Conservation (phyloP, 2,888 invertebrate genomes). For the Xestobium rufovillosum region DNA sequence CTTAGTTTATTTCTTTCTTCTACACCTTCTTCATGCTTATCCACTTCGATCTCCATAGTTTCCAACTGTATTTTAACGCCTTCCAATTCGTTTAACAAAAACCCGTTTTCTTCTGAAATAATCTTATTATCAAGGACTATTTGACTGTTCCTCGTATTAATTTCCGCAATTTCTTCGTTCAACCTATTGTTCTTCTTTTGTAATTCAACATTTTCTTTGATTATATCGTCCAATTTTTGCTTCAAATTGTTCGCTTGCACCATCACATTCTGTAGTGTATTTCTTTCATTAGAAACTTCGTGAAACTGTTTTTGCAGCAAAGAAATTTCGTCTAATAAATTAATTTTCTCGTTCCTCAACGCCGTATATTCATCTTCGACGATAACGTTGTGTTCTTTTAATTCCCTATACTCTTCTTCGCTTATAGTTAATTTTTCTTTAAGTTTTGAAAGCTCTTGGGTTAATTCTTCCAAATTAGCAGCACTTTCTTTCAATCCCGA, state of each 20-base stretch:
- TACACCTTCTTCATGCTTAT: conserved; percentile 10
- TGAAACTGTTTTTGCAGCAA: not conserved
- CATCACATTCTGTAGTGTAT: not conserved
- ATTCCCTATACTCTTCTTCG: conserved; percentile 15
- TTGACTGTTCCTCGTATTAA: conserved; percentile 31
- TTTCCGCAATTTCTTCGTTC: conserved; percentile 29
- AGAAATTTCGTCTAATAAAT: no score
- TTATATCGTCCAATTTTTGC: conserved; percentile 14
- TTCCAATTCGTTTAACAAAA: conserved; percentile 28
- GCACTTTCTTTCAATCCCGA: not conserved
- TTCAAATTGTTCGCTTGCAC: conserved; percentile 11
- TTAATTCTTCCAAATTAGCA: conserved; percentile 16
- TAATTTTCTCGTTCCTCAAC: not conserved
- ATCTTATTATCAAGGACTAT: conserved; percentile 34
- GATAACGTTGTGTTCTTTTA: conserved; percentile 12
- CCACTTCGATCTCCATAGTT: conserved; percentile 12
- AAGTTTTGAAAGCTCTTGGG: conserved; percentile 13
- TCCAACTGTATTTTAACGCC: conserved; percentile 22
- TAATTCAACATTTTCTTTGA: conserved; percentile 17
- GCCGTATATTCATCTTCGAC: conserved; percentile 10
- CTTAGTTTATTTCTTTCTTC: conserved; percentile 4
- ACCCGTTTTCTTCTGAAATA: conserved; percentile 34
- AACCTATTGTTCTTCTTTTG: conserved; percentile 21
- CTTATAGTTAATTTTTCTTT: no score
- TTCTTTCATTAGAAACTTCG: not conserved